phyloP scores from a whole-genome alignment of 2,113 vertebrate genomes.

The Tychaedon coryphoeus region DNA sequence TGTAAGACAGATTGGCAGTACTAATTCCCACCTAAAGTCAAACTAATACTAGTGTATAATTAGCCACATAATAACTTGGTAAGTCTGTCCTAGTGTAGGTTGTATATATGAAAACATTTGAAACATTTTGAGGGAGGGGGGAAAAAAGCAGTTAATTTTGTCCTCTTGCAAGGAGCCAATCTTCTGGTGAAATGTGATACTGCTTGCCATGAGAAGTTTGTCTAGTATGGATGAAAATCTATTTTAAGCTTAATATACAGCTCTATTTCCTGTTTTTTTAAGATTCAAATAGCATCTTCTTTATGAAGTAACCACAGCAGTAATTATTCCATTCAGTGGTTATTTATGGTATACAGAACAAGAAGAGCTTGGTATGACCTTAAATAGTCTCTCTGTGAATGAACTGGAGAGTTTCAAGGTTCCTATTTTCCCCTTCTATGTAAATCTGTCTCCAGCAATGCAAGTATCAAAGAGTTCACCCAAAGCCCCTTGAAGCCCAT shows the following conservation, averaged over 20 bases:
- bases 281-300: background rate
- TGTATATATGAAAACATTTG: background rate
- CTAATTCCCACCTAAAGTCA: background rate
- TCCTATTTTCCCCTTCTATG: background rate
- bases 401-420: background rate
- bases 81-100: background rate
- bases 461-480: background rate
- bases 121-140: background rate
- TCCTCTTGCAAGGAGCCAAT: background rate
- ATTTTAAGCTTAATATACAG: background rate
- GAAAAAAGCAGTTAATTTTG: background rate
- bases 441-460: background rate
- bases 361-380: background rate
- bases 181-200: background rate
- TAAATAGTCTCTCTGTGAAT: background rate
- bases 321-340: background rate
- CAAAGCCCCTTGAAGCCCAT: background rate
- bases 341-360: background rate
- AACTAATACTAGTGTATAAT: background rate
- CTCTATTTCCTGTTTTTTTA: conserved; percentile 32
- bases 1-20: background rate
- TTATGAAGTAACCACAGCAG: background rate
- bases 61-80: background rate
- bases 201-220: background rate
- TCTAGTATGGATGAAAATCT: background rate